Evolutionary conservation across 1,140 invertebrate genomes (phyloP), one percentile per base, ranked within the genome.

Genomic region (Eriocheir sinensis): DNA sequence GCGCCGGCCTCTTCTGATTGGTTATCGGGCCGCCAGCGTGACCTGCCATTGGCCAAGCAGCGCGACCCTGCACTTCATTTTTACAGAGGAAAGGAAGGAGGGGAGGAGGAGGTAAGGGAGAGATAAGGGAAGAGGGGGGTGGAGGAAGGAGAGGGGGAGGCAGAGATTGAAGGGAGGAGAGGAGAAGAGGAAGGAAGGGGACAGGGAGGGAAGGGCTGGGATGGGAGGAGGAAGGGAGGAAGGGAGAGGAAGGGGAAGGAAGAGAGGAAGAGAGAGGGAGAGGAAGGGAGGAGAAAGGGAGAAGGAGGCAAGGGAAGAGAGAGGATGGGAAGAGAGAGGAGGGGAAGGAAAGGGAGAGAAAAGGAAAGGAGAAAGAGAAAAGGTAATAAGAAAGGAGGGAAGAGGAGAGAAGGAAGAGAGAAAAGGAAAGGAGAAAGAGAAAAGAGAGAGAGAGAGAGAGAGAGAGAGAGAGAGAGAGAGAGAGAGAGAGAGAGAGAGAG

Each of bases 221-320:
- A 90, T 85, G 41, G 44, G 40, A 40, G 79, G 91, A 93, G 91
- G 41, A 38, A 72, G 48, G 36, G 91, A 85, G 91, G 41, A 92
- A 95, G 94, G 94, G 86, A 96, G 95, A 95, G 95, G 94, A 15
- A 40, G 86, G 38, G 38, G 30, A n/a, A 48, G 86, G 38, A 36
- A 48, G 41, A 48, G 6, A 89, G 89, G 27, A 38, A 44, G 86
- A 89, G 86, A 44, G 41, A 44, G 86, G 41, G 83, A 38, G 36
- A 90, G 93, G 48, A 38, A 41, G 41, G 81, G 91, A 93, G 91
- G 41, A 38, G 40, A 34, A 34, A 83, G 53, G 91, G 41, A 85
- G 93, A 89, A 95, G 83, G 95, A 95, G 93, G 95, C 93, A 12
- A 32, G 32, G 30, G 41, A 9, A 89, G 17, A 32, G 9, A 44